Conservation (phyloP, 2,888 invertebrate species). For the Noctua comes region DNA sequence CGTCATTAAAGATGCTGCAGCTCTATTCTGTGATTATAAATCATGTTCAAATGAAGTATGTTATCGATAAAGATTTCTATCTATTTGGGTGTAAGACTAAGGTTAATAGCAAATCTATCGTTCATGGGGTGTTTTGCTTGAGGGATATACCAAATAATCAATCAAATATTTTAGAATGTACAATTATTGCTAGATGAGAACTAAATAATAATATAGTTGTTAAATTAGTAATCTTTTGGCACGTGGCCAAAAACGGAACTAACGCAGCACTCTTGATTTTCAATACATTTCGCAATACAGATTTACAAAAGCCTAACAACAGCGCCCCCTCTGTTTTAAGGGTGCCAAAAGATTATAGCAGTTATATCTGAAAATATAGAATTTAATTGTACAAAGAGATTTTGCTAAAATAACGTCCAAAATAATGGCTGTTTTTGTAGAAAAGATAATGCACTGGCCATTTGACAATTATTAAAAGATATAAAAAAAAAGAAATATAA, state of each 20-base stretch:
- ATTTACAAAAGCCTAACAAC: not conserved
- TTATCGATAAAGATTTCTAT: conserved; percentile 54
- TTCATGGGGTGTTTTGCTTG: conserved; percentile 1
- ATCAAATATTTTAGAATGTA: not conserved
- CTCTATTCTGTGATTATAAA: conserved; percentile 58
- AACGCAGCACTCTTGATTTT: not conserved
- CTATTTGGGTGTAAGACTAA: conserved; percentile 25
- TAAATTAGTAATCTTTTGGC: not conserved
- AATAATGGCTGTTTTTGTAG: not conserved
- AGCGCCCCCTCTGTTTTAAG: not conserved
- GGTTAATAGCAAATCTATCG: conserved; percentile 8
- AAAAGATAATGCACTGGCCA: not conserved
- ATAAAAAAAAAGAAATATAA: not conserved
- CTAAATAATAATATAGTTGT: not conserved
- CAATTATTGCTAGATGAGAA: not conserved
- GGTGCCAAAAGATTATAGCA: not conserved
- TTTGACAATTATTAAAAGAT: not conserved
- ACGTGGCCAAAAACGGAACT: not conserved
- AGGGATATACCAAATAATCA: not conserved
- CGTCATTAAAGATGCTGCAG: conserved; percentile 63
- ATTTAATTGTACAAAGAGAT: not conserved
- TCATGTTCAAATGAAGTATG: conserved; percentile 56
- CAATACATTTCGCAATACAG: not conserved
- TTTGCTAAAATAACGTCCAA: not conserved
- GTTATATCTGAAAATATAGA: not conserved